These are phyloP conservation scores for Aethes cnicana DNA, from an alignment of 2,888 invertebrate species.

Conservation along the genomic window DNA sequence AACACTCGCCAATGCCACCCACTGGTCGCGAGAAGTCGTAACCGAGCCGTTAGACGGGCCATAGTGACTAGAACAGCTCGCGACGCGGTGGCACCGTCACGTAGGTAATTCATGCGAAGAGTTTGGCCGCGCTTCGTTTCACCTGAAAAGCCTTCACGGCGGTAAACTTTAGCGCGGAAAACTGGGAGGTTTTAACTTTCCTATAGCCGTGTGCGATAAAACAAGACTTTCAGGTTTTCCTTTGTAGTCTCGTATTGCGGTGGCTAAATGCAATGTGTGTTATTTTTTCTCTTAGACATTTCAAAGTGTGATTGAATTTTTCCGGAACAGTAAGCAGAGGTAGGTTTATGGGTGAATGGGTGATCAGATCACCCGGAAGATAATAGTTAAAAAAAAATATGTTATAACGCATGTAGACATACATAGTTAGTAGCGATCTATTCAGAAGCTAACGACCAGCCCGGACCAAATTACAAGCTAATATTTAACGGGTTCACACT, in stretches of 20 bases:
- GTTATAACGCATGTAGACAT: too few species aligned
- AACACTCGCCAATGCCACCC: too few species aligned
- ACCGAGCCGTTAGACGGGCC: too few species aligned
- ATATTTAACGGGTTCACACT: not conserved
- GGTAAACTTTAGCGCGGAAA: constrained; percentile 3
- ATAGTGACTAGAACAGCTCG: not conserved
- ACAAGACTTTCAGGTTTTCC: not conserved
- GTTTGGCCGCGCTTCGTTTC: constrained; percentile 14
- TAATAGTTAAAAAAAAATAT: too few species aligned
- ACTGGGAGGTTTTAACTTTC: constrained; percentile 1
- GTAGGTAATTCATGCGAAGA: constrained; percentile 10
- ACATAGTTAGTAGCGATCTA: too few species aligned
- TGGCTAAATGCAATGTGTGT: too few species aligned
- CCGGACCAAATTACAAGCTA: not conserved
- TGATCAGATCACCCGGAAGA: too few species aligned
- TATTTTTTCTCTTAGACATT: too few species aligned
- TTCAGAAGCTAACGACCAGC: not conserved
- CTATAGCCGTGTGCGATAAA: not conserved
- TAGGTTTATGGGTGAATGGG: too few species aligned
- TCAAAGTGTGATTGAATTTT: too few species aligned
- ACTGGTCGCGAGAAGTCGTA: too few species aligned
- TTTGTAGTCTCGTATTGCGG: not conserved
- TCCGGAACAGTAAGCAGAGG: too few species aligned
- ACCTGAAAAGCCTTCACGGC: constrained; percentile 10
- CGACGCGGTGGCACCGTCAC: not conserved